Base-by-base conservation (phyloP, 2,797 vertebrate genomes). In the Ctenopoma multispine region DNA sequence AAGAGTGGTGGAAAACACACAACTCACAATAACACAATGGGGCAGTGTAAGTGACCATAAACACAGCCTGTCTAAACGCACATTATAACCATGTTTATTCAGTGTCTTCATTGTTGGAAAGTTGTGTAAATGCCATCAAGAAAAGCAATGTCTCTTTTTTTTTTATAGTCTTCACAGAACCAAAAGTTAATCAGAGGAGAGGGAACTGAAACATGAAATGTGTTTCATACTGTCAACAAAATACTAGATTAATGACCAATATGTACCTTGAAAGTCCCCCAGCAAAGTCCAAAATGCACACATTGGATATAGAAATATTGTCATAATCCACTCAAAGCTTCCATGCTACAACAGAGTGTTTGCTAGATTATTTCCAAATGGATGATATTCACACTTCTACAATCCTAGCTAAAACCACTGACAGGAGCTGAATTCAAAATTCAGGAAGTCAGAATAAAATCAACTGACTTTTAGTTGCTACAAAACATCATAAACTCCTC, bases 1-100 rank as follows among this genome's bases (percentile, higher is more conserved):
- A 60, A 82, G 53, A 76, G 62, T 44, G 53, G 49, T 54, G 70
- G 62, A 82, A 91, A 93, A 88, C 69, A 84, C 69, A 55, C 56
- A 60, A 59, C 31, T 79, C 71, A 79, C 63, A 82, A 77, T 73
- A 59, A 72, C 68, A 73, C 77, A 71, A 58, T 75, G 73, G 73
- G 78, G 57, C 46, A 72, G 51, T 23, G 50, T 54, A 21, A 59
- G 40, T 64, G 65, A 69, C 79, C 34, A n/a, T 17, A 81, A 80
- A 62, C 58, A 65, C 61, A 73, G 69, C 49, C 46, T 79, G 71
- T 71, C 59, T 36, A 83, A 73, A 81, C 21, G 15, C 41, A 64
- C 29, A 54, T n/a, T 48, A 41, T 43, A 69, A 72, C 55, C 27
- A 3, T 47, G 68, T 85, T 72, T 72, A 75, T 79, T 57, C 36